A percentile compares a stretch with the other conserved stretches of the same genome.
Conservation (phyloP, 2,888 invertebrate genomes). For the Drosophila yooni region DNA sequence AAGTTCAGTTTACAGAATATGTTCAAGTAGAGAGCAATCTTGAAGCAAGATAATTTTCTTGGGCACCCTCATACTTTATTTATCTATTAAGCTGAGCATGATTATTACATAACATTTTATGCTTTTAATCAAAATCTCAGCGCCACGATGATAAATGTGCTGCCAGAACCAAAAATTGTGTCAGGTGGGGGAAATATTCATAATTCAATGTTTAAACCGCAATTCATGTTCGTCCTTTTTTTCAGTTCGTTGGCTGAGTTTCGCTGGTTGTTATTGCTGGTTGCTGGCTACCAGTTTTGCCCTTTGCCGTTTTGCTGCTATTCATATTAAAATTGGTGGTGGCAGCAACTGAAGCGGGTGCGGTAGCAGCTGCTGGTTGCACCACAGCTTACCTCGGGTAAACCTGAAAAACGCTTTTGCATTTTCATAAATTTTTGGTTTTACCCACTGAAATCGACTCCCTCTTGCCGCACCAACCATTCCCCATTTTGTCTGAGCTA, state of each 20-base stretch:
- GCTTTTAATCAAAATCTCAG: constrained; percentile 74
- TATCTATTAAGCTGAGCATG: constrained; percentile 38
- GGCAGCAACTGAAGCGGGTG: constrained; percentile 17
- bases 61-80: constrained; percentile 3
- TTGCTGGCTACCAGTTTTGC: constrained; percentile 59
- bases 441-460: constrained; percentile 34
- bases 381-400: constrained; percentile 76
- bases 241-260: constrained; percentile 33
- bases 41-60: not conserved
- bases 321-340: constrained; percentile 72
- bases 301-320: constrained; percentile 57
- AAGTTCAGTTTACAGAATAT: not conserved
- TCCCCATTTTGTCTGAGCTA: constrained; percentile 11
- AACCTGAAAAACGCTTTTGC: constrained; percentile 80
- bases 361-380: constrained; percentile 46
- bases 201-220: constrained; percentile 77
- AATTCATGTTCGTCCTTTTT: constrained; percentile 67
- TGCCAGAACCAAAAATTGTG: constrained; percentile 10
- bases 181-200: constrained; percentile 59
- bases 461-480: not conserved
- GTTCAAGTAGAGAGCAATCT: not conserved
- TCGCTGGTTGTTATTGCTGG: constrained; percentile 17
- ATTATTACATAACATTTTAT: constrained; percentile 68
- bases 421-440: constrained; percentile 77
- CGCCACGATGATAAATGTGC: constrained; percentile 70